Base-by-base conservation (phyloP, 2,888 invertebrate species). In the Heteropelma amictum region DNA sequence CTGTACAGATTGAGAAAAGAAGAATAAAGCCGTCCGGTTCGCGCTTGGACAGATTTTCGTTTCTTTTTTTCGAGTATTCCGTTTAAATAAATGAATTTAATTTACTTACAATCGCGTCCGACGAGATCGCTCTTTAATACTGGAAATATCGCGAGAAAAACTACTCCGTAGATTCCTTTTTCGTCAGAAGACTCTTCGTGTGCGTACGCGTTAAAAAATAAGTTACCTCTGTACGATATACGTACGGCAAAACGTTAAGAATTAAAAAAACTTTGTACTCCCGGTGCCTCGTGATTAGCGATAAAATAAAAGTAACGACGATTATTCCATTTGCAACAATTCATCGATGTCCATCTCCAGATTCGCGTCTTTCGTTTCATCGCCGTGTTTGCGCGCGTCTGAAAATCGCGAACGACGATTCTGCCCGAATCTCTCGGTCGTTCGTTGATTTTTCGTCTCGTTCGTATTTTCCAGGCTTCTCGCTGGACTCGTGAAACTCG, bases 301-400 rank as follows among this genome's bases (percentile, higher is more conserved):
- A 53, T 23, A 14, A 54, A 3, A n/a, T 14, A 26, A 38, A 26
- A 14, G 38, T 17, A 21, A 6, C 33, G 14, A 12, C n/a, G 0
- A 10, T 79, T 72, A 85, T 58, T 81, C 79, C 68, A 84, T 80
- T 33, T 81, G 79, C 71, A 88, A 81, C 67, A 88, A 81, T 65
- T 87, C 84, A 30, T 86, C 84, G 30, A 87, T 86, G 64, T 86
- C 86, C 26, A 82, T 80, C 58, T 88, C 86, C 33, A 88, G 77
- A 78, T 86, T 84, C 8, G 81, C 82, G 63, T 84, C 81, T 47
- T 83, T 80, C 38, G 77, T 79, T 63, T 79, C 78, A 54, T 79
- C 78, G 28, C 71, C 77, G 6, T 19, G 28, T 45, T 47, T 38
- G 26, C 38, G 10, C 21, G 38, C 23, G 8, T 53, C 35, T 3